These are phyloP conservation scores for Rhinella marina DNA, from an alignment of 2,797 vertebrate genomes.

Conservation along the genomic window DNA sequence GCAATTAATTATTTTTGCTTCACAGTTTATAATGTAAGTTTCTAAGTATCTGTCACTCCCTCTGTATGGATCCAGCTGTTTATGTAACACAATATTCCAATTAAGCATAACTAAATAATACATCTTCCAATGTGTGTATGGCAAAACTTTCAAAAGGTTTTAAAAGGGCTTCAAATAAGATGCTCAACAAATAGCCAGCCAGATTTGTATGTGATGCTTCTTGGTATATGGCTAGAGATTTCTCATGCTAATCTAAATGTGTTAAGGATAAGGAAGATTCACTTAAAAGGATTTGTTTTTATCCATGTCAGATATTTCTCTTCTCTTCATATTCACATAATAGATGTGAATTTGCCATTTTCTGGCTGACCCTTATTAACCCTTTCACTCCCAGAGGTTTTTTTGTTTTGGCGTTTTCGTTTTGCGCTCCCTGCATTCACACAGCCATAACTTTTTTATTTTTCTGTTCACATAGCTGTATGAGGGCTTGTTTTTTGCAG, in stretches of 20 bases:
- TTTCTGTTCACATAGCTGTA: too few species aligned
- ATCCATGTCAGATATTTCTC: background rate
- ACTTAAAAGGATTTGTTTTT: background rate
- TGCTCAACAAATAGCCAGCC: background rate
- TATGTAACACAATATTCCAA: constrained; percentile 16
- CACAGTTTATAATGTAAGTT: background rate
- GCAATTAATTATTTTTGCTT: constrained; percentile 23
- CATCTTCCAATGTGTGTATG: background rate
- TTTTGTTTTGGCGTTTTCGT: too few species aligned
- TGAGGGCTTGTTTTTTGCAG: too few species aligned
- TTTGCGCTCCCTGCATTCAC: too few species aligned
- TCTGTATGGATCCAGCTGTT: background rate
- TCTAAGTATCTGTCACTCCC: constrained; percentile 9
- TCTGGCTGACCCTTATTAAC: background rate
- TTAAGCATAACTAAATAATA: constrained; percentile 9
- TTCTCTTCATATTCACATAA: background rate
- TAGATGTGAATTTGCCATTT: background rate
- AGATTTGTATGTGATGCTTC: background rate
- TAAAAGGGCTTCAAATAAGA: background rate
- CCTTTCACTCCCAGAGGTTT: too few species aligned
- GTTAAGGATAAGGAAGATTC: background rate
- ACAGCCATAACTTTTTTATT: too few species aligned
- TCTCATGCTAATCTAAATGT: background rate
- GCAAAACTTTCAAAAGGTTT: background rate
- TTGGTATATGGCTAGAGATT: background rate